Conservation (phyloP, 2,888 invertebrate genomes). For the Macrosiphum euphorbiae region DNA sequence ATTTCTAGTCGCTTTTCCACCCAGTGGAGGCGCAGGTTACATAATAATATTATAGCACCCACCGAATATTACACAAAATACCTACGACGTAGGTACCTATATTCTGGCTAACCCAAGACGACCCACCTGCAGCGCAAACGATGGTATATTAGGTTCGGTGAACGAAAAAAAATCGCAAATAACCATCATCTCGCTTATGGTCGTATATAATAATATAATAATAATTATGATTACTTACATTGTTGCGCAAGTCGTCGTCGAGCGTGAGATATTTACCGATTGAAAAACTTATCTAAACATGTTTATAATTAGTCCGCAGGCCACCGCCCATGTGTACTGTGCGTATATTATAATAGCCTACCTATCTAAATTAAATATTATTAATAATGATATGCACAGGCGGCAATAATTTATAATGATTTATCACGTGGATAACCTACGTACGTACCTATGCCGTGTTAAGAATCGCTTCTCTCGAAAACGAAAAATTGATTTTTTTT, state of each 20-base stretch:
- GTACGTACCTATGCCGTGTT: not conserved
- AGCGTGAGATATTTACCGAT: not conserved
- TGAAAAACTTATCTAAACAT: not conserved
- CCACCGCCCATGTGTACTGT: not conserved
- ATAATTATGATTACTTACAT: not conserved
- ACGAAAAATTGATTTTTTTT: slow-evolving; percentile 13
- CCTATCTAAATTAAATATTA: slow-evolving; percentile 5
- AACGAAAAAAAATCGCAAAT: no score
- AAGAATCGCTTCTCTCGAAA: not conserved
- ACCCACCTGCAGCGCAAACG: no score
- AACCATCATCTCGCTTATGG: not conserved
- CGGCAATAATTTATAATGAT: not conserved
- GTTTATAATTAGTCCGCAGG: slow-evolving; percentile 17
- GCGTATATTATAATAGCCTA: not conserved
- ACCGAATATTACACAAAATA: not conserved
- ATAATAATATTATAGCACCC: not conserved
- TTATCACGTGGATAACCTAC: not conserved
- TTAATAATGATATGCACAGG: not conserved
- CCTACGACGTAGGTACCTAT: no score
- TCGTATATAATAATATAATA: not conserved
- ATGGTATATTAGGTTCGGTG: no score
- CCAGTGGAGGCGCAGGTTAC: not conserved
- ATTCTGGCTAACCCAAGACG: no score
- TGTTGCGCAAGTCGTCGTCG: not conserved
- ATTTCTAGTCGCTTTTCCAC: not conserved